Conservation (phyloP, 2,888 invertebrate species). For the Hyalella azteca region DNA sequence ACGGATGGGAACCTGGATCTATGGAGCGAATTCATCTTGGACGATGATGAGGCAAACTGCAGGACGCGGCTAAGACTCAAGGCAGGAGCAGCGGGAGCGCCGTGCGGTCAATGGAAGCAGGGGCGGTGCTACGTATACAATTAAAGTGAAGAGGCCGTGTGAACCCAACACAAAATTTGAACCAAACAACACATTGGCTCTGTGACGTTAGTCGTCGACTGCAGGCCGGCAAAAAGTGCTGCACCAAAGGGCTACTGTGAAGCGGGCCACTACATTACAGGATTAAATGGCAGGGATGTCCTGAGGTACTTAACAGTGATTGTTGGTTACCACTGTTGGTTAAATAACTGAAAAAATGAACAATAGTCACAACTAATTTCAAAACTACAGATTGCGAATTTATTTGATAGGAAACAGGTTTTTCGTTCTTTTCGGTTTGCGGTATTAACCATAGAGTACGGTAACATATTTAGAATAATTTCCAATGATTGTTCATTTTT, state of each 20-base stretch:
- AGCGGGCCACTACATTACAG: background rate
- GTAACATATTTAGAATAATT: too few relatives aligned
- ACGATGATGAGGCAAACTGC: constrained; percentile 37
- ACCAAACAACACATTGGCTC: background rate
- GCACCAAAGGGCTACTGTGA: too few relatives aligned
- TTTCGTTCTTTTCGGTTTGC: too few relatives aligned
- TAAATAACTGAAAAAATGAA: too few relatives aligned
- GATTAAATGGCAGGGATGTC: background rate
- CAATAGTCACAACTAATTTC: too few relatives aligned
- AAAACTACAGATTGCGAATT: too few relatives aligned
- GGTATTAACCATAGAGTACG: background rate
- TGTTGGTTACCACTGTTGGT: background rate
- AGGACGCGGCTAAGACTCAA: constrained; percentile 7
- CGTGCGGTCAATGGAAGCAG: constrained; percentile 8
- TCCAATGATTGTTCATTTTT: too few relatives aligned
- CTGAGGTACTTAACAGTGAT: background rate
- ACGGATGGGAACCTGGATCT: constrained; percentile 14
- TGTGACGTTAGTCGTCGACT: background rate
- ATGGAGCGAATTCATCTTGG: constrained; percentile 28
- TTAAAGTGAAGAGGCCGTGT: background rate
- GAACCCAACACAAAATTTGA: background rate
- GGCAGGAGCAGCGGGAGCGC: constrained; percentile 26
- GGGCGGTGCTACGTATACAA: background rate
- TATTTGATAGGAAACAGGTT: too few relatives aligned
- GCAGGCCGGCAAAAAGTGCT: background rate